phyloP scores from a whole-genome alignment of 2,797 vertebrate species.

The Coendou prehensilis region DNA sequence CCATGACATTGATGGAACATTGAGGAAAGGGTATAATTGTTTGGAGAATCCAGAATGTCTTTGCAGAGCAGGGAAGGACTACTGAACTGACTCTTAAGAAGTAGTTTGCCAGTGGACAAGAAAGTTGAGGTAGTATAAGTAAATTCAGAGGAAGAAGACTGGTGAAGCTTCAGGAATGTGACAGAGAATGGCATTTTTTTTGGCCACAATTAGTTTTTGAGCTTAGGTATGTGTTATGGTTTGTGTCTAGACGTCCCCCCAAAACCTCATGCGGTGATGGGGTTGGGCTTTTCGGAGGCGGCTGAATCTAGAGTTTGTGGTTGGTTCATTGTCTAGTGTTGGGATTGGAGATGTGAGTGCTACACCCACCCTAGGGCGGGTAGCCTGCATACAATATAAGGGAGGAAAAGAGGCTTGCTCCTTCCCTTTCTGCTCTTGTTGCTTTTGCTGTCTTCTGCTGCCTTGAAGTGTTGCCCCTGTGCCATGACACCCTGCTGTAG shows the following conservation, averaged over 20 bases:
- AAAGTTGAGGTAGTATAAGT: background rate
- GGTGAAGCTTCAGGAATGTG: background rate
- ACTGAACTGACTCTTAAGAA: background rate
- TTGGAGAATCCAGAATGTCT: background rate
- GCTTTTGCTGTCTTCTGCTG: background rate
- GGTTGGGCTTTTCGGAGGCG: background rate
- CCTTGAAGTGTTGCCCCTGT: background rate
- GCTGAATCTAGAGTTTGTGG: background rate
- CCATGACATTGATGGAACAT: background rate
- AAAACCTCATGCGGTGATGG: background rate
- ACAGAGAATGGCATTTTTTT: background rate
- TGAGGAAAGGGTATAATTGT: background rate
- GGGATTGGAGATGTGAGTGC: too few species aligned
- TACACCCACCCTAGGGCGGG: background rate
- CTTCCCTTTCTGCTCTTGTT: background rate
- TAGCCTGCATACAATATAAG: background rate
- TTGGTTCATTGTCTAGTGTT: background rate
- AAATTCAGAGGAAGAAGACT: slow-evolving; percentile 20
- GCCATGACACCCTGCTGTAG: background rate
- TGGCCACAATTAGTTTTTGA: background rate
- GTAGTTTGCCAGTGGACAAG: background rate
- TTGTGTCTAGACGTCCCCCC: background rate
- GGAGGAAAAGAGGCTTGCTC: background rate
- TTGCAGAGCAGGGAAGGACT: background rate
- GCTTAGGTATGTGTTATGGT: background rate